Conservation (phyloP, 2,888 invertebrate genomes). For the Sesia apiformis region DNA sequence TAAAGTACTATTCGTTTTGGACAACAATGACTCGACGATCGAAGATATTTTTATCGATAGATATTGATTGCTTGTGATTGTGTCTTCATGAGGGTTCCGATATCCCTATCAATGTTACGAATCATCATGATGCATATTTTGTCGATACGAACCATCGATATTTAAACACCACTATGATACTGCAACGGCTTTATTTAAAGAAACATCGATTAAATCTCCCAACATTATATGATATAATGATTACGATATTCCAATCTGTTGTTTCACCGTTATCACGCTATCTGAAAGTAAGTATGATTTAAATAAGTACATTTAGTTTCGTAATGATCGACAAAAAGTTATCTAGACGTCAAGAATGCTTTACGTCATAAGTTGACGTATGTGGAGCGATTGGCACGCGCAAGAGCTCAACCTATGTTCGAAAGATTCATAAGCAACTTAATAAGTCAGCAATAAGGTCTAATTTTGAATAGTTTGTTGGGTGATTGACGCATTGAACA, state of each 20-base stretch:
- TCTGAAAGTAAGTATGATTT: background rate
- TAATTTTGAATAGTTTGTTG: too few relatives aligned
- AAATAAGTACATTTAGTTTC: background rate
- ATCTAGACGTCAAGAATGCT: constrained; percentile 1
- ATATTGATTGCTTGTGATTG: too few relatives aligned
- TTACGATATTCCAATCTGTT: background rate
- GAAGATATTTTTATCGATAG: too few relatives aligned
- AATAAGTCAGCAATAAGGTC: too few relatives aligned
- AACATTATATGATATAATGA: background rate
- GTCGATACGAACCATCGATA: background rate
- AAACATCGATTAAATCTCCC: background rate
- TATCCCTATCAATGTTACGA: too few relatives aligned
- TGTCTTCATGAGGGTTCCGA: too few relatives aligned
- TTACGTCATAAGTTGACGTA: constrained; percentile 11
- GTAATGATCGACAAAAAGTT: background rate
- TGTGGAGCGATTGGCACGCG: constrained; percentile 14
- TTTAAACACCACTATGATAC: background rate
- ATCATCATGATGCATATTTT: too few relatives aligned
- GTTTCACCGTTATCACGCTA: background rate
- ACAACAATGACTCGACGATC: too few relatives aligned
- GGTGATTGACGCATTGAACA: background rate
- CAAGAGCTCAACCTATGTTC: too few relatives aligned
- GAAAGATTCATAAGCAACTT: too few relatives aligned
- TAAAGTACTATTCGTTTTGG: too few relatives aligned
- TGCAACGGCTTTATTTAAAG: background rate